phyloP scores from a whole-genome alignment of 1,140 invertebrate genomes.

The Parasteatoda tepidariorum region DNA sequence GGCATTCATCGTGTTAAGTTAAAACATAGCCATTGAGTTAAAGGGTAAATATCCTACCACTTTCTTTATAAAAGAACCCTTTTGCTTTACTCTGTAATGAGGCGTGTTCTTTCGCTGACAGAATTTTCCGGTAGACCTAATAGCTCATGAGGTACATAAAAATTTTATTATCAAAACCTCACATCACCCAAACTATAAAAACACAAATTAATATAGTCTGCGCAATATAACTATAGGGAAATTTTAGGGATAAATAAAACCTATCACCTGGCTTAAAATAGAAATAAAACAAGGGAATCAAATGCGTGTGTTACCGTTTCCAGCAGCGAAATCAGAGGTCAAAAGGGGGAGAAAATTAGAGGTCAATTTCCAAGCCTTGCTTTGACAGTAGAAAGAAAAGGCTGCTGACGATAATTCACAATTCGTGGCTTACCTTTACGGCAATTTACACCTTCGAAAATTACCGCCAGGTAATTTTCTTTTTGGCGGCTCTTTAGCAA shows the following conservation, averaged over 20 bases:
- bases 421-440: background rate
- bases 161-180: too few species aligned
- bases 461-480: slow-evolving; percentile 2
- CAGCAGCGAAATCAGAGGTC: slow-evolving; percentile 23
- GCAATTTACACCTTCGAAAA: slow-evolving; percentile 42
- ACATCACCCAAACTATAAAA: too few species aligned
- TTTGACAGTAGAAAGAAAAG: background rate
- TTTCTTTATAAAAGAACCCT: too few species aligned
- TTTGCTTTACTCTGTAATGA: too few species aligned
- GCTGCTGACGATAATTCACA: slow-evolving; percentile 12
- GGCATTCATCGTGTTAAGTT: too few species aligned
- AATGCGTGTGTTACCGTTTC: background rate
- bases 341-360: slow-evolving; percentile 14
- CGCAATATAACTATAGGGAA: background rate
- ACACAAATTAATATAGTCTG: too few species aligned
- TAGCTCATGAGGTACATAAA: too few species aligned
- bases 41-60: too few species aligned
- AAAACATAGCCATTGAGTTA: too few species aligned
- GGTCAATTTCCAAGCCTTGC: background rate
- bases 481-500: slow-evolving; percentile 37
- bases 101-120: too few species aligned
- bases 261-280: background rate
- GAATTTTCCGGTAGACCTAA: too few species aligned
- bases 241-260: background rate
- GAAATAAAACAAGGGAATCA: background rate